phyloP scores from a whole-genome alignment of 2,113 vertebrate genomes.

The Hipposideros armiger region DNA sequence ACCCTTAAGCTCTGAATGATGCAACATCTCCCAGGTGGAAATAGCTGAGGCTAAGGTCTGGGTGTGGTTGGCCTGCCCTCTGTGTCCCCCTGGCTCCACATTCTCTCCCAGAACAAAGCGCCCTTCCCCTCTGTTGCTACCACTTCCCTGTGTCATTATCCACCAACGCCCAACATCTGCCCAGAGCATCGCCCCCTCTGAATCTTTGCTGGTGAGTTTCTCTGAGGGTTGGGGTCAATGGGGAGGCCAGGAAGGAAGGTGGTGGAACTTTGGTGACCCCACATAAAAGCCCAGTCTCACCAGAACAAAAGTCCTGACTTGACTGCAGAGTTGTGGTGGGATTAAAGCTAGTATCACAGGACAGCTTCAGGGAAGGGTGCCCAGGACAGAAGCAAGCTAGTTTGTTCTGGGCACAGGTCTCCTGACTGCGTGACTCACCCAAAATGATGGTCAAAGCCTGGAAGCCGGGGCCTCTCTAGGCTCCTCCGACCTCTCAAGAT shows the following conservation, averaged over 20 bases:
- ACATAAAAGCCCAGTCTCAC: not conserved
- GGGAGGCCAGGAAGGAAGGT: not conserved
- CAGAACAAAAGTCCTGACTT: not conserved
- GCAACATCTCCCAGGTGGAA: not conserved
- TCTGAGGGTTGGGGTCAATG: not conserved
- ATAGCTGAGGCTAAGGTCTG: not conserved
- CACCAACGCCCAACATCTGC: not conserved
- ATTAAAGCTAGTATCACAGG: not conserved
- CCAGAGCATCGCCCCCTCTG: not conserved
- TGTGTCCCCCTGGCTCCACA: not conserved
- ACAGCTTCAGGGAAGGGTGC: not conserved
- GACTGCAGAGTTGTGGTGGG: not conserved
- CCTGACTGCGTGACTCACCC: rapidly evolving
- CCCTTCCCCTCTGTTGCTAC: not conserved
- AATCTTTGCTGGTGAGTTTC: not conserved
- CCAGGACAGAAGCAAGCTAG: not conserved
- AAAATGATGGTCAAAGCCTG: not conserved
- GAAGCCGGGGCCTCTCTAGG: not conserved
- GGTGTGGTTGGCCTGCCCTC: not conserved
- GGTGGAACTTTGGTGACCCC: too few species aligned
- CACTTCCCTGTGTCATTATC: not conserved
- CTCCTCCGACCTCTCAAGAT: rapidly evolving
- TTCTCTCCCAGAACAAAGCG: not conserved
- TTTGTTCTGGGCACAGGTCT: not conserved
- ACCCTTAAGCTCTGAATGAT: not conserved